Evolutionary conservation across 2,113 vertebrate species (phyloP), one percentile per base, ranked within the genome.

Genomic region (Malurus cyaneus): DNA sequence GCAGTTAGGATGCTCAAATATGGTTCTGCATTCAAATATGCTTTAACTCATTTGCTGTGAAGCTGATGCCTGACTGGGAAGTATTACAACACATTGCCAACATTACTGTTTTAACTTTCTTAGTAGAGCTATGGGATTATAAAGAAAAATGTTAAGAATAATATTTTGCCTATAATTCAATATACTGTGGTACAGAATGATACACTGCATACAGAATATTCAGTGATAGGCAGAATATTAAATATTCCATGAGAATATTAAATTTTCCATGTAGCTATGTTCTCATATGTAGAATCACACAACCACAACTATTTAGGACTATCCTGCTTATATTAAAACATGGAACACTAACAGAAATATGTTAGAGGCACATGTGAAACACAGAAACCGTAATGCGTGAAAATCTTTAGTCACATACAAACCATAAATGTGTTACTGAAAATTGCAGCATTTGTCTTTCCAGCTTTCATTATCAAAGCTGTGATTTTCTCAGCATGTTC

Each of bases 401-500:
- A 89, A 81, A 54, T 81, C 44, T 92, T 49, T 53, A 91, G 61
- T 64, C 26, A 72, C 31, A 49, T 34, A 81, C 10, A 83, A 92
- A 78, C 46, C 67, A 46, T 44, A 89, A 59, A 80, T 4, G 8
- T 31, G 47, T 56, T 88, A 76, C 36, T 70, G 77, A 88, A 95
- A 93, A 94, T 52, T 79, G 69, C 31, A 92, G n/a, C 66, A 78
- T 88, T 94, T 92, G 60, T 86, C 88, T 95, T 94, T 73, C 69
- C 64, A 89, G 57, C 18, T 91, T 92, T 86, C 39, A 53, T 92
- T 70, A 94, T 64, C 26, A 90, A 92, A 96, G 82, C 65, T 89
- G 84, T 76, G 80, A 93, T 95, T 96, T 94, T 92, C 89, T 93
- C 87, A 81, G 93, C 64, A 78, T 54, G 57, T 62, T 94, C 76